These are phyloP conservation scores for Schizaphis graminum DNA, from an alignment of 2,888 invertebrate species.

Conservation along the genomic window DNA sequence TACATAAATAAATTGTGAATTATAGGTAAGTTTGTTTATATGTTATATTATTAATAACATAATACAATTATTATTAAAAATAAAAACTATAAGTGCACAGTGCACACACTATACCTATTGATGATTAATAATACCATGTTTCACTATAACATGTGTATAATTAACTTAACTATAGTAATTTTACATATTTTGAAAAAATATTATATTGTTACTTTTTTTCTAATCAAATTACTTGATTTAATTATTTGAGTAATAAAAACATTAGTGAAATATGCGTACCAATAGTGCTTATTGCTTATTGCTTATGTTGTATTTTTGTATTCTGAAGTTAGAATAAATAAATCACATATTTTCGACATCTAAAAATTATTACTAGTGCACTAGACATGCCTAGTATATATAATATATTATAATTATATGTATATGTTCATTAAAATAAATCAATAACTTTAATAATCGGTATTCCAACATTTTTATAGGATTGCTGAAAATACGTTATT, in stretches of 20 bases:
- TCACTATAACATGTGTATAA: neutral
- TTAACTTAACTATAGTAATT: neutral
- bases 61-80: neutral
- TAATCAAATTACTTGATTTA: neutral
- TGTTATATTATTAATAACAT: neutral
- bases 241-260: too few species aligned
- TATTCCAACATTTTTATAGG: neutral
- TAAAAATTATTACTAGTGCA: neutral
- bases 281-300: neutral
- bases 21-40: neutral
- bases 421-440: neutral
- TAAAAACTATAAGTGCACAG: neutral
- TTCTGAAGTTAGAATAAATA: neutral
- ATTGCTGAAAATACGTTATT: neutral
- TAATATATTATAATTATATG: too few species aligned
- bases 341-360: neutral
- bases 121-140: neutral
- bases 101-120: neutral
- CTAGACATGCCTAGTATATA: neutral
- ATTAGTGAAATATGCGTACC: neutral
- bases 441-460: neutral
- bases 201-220: too few species aligned
- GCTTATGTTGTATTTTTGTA: neutral
- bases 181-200: neutral
- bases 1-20: neutral